These are phyloP conservation scores for Arctia plantaginis DNA, from an alignment of 2,888 invertebrate species.

Conservation along the genomic window DNA sequence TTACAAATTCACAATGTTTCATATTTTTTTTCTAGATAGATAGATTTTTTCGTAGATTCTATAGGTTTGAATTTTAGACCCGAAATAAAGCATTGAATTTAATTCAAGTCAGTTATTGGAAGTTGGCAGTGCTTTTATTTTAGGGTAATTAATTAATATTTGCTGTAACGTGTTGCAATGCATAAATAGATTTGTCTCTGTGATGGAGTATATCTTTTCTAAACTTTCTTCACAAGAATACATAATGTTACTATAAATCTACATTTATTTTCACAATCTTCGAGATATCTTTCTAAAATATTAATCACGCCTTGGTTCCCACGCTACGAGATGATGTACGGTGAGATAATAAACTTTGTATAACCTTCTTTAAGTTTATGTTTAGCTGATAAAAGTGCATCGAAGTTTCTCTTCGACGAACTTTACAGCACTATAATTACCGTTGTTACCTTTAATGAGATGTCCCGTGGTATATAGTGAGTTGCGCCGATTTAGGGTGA, in stretches of 20 bases:
- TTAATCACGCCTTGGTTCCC: slow-evolving; percentile 18
- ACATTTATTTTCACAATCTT: not conserved
- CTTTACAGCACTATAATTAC: slow-evolving; percentile 3
- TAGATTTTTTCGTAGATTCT: too few species aligned
- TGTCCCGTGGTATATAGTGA: not conserved
- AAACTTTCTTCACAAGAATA: not conserved
- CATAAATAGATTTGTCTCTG: not conserved
- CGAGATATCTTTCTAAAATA: not conserved
- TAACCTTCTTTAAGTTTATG: slow-evolving; percentile 20
- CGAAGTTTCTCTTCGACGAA: not conserved
- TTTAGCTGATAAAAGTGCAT: slow-evolving; percentile 16
- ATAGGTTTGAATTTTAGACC: too few species aligned
- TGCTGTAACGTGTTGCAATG: not conserved
- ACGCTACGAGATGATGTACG: slow-evolving; percentile 16
- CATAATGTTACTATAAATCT: not conserved
- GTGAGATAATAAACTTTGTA: slow-evolving; percentile 18
- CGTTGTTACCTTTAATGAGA: slow-evolving; percentile 6
- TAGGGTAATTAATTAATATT: not conserved
- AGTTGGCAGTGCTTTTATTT: too few species aligned
- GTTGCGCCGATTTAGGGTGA: not conserved
- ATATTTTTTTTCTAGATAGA: too few species aligned
- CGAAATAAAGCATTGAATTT: not conserved
- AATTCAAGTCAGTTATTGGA: not conserved
- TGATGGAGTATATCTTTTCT: not conserved
- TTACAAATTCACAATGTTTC: too few species aligned